Evolutionary conservation across 2,888 invertebrate species (phyloP).

Genomic region (Diaphora mendica): DNA sequence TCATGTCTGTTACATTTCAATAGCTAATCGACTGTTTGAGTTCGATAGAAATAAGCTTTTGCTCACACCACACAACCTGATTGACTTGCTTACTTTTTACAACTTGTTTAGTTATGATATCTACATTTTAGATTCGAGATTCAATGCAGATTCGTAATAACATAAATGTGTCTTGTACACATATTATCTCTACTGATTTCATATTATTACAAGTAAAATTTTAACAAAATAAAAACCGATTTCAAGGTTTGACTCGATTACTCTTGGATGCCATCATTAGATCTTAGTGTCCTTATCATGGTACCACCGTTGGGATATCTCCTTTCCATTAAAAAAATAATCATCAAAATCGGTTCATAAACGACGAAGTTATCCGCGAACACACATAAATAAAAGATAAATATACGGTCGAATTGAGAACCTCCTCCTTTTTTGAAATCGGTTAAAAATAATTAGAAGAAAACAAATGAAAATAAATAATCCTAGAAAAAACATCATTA

Average conservation of each 20-base stretch:
- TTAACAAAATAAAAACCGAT: too few relatives aligned
- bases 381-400: too few relatives aligned
- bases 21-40: conserved; percentile 36
- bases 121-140: not conserved
- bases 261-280: too few relatives aligned
- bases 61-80: not conserved
- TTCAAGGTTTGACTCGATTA: too few relatives aligned
- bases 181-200: not conserved
- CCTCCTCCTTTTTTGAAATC: too few relatives aligned
- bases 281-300: too few relatives aligned
- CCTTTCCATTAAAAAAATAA: too few relatives aligned
- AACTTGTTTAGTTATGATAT: not conserved
- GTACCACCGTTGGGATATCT: too few relatives aligned
- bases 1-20: conserved; percentile 53
- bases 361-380: too few relatives aligned
- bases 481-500: too few relatives aligned
- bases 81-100: conserved; percentile 2
- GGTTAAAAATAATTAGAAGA: not conserved
- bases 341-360: too few relatives aligned
- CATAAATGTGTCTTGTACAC: not conserved
- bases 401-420: too few relatives aligned
- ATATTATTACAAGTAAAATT: not conserved
- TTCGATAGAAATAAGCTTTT: conserved; percentile 16
- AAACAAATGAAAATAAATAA: not conserved
- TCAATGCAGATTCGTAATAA: not conserved